These are phyloP conservation scores for Heteronetta atricapilla DNA, from an alignment of 2,113 vertebrate genomes.

Conservation along the genomic window DNA sequence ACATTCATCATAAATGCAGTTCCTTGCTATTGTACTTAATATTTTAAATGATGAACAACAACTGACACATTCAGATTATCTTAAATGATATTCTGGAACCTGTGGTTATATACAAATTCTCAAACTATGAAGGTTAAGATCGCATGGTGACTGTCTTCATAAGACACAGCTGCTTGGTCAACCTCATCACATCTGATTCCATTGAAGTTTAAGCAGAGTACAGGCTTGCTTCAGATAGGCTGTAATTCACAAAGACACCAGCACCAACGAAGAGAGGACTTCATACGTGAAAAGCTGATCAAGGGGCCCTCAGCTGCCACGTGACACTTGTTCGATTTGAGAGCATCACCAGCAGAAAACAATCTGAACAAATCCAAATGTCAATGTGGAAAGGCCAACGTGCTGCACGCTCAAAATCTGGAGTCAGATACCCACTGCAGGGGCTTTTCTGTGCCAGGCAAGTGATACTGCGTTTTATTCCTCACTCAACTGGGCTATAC, in stretches of 20 bases:
- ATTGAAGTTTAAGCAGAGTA: background rate
- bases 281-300: background rate
- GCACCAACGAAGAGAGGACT: background rate
- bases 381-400: background rate
- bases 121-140: constrained; percentile 16
- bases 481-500: background rate
- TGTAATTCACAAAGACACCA: background rate
- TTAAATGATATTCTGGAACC: constrained; percentile 11
- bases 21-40: background rate
- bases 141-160: background rate
- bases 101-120: background rate
- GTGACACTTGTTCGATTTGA: background rate
- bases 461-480: background rate
- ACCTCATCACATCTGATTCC: background rate
- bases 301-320: background rate
- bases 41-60: constrained; percentile 1
- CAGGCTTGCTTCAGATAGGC: background rate
- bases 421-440: background rate
- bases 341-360: background rate
- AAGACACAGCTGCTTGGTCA: background rate
- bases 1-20: background rate
- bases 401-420: background rate
- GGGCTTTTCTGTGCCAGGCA: background rate
- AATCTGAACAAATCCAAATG: background rate
- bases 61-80: background rate